A percentile compares a stretch with the other conserved stretches of the same genome.
Evolutionary conservation across 2,888 invertebrate species (phyloP).

Genomic region (Lasioglossum marginatum): DNA sequence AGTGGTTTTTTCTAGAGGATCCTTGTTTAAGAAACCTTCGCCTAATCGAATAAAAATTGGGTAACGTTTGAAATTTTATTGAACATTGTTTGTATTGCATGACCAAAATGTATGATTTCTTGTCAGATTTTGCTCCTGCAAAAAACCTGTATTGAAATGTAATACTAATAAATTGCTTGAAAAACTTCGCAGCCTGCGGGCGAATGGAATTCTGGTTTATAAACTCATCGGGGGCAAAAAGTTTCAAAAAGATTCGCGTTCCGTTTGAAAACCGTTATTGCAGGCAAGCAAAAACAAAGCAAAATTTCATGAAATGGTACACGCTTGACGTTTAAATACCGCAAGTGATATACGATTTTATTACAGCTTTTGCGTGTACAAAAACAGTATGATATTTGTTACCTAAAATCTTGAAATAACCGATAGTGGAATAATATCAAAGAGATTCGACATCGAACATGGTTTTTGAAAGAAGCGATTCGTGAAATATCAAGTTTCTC

Average conservation of each 20-base stretch:
- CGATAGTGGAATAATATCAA: no score
- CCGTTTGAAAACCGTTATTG: neutral
- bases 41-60: neutral
- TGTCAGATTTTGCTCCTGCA: neutral
- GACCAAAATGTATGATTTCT: neutral
- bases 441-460: no score
- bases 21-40: no score
- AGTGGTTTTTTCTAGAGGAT: no score
- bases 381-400: no score
- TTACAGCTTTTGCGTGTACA: no score
- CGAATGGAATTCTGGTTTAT: neutral
- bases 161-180: neutral
- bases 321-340: no score
- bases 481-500: neutral
- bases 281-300: neutral
- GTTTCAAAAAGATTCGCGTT: neutral
- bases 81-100: neutral
- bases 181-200: neutral
- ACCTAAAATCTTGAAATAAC: no score
- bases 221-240: neutral
- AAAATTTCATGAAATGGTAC: neutral
- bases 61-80: neutral
- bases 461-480: neutral
- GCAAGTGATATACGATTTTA: no score
- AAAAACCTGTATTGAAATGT: neutral